phyloP scores from a whole-genome alignment of 2,888 invertebrate species.

The Aphidius colemani region DNA sequence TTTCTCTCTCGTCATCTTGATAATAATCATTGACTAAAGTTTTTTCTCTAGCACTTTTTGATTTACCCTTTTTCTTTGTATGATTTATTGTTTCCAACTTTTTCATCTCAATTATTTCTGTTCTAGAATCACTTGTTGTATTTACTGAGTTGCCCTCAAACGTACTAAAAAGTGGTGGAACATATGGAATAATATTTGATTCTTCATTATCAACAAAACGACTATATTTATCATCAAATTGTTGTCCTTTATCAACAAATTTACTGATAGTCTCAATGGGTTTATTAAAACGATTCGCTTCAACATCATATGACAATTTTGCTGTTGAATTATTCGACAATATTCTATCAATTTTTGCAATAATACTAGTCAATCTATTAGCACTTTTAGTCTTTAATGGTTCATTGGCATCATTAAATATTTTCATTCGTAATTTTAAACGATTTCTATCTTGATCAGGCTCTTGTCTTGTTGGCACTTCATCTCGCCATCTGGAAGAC shows the following conservation, averaged over 20 bases:
- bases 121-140: neutral
- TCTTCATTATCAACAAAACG: neutral
- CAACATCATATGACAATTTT: conserved; percentile 23
- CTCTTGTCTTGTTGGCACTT: too few species aligned
- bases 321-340: conserved; percentile 35
- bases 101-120: conserved; percentile 29
- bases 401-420: conserved; percentile 44
- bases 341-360: conserved; percentile 54
- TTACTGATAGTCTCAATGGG: neutral
- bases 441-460: conserved; percentile 10
- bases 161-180: conserved; percentile 23
- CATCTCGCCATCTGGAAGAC: neutral
- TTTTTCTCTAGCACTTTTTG: conserved; percentile 35
- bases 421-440: conserved; percentile 41
- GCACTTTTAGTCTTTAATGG: conserved; percentile 45
- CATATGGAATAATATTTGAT: conserved; percentile 8
- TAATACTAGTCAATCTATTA: conserved; percentile 48
- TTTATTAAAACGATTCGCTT: conserved; percentile 19
- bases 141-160: conserved; percentile 15
- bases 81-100: conserved; percentile 11
- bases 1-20: conserved; percentile 17
- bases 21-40: conserved; percentile 13
- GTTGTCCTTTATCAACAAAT: neutral
- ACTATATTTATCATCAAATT: neutral
- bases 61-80: conserved; percentile 24